phyloP scores from a whole-genome alignment of 2,113 vertebrate species.

The Pomatostomus ruficeps region DNA sequence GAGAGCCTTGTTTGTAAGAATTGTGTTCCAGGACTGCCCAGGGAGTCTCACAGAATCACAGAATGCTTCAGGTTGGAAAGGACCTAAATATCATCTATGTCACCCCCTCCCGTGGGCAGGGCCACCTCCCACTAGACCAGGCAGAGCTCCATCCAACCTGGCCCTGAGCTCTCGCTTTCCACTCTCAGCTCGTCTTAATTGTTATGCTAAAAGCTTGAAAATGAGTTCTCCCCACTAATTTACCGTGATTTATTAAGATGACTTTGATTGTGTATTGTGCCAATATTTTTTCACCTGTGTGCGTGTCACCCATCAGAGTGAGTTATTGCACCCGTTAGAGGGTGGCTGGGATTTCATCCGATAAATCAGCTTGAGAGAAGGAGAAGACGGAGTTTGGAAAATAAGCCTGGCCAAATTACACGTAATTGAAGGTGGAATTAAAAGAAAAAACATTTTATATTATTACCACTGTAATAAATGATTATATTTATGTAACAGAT shows the following conservation, averaged over 20 bases:
- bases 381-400: not conserved
- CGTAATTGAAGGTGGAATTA: not conserved
- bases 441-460: not conserved
- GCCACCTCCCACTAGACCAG: not conserved
- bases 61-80: not conserved
- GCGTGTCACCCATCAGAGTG: not conserved
- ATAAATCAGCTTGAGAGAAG: not conserved
- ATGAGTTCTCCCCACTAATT: not conserved
- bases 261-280: not conserved
- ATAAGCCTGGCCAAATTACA: not conserved
- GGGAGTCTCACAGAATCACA: conserved; percentile 43
- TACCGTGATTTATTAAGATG: not conserved
- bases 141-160: not conserved
- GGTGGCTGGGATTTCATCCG: not conserved
- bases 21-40: conserved; percentile 64
- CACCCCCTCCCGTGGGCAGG: not conserved
- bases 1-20: conserved; percentile 47
- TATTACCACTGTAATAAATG: not conserved
- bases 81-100: not conserved
- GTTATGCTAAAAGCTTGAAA: conserved; percentile 66
- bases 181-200: conserved; percentile 75
- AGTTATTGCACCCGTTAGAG: not conserved
- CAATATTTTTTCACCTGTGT: not conserved
- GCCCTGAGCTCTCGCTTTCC: conserved; percentile 74
- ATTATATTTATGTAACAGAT: not conserved